Base-by-base conservation (phyloP, 2,888 invertebrate genomes). In the Caenorhabditis angaria region DNA sequence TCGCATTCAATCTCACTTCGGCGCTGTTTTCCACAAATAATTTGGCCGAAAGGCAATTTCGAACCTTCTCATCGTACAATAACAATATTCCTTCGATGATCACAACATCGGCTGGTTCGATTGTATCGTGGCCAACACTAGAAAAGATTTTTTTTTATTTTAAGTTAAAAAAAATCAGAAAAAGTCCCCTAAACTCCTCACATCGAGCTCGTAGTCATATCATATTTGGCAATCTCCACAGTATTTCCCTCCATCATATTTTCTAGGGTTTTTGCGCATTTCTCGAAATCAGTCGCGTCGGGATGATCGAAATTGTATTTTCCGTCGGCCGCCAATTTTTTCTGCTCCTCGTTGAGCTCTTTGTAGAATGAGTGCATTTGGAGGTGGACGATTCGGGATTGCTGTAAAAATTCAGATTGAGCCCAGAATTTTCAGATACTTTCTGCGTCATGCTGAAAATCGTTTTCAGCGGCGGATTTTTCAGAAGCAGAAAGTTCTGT, bases 291-390 rank as follows among this genome's bases (percentile, higher is more conserved):
- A 88, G 97, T 95, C 0, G 97, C 96, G 89, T 94, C 95, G 0
- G 99, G 99, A 90, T 99, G 99, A 89, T 99, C 99, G 89, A 99
- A 99, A 90, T 99, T 97, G 88, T 94, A 99, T 84, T 93, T 92
- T 28, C 97, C 97, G 67, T 83, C 86, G 61, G 92, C 92, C 70
- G 93, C 93, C 61, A 80, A 72, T 2, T 94, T 94, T 80, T 92
- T 92, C 0, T 92, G 89, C 88, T 97, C 96, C 0, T 92, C 90
- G 0, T 91, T 92, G 59, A 99, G 90, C 70, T 94, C 93, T 62
- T 94, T 91, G 89, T 99, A 99, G 89, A 99, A 99, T 65, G 95
- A 94, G 87, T 99, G 97, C 88, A 97, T 95, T 73, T 63, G 57
- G n/a, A 73, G 47, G 24, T 68, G 69, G n/a, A 63, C 59, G 25